A percentile compares a stretch with the other conserved stretches of the same genome.
Evolutionary conservation across 2,888 invertebrate species (phyloP).

Genomic region (Gnatocerus cornutus): DNA sequence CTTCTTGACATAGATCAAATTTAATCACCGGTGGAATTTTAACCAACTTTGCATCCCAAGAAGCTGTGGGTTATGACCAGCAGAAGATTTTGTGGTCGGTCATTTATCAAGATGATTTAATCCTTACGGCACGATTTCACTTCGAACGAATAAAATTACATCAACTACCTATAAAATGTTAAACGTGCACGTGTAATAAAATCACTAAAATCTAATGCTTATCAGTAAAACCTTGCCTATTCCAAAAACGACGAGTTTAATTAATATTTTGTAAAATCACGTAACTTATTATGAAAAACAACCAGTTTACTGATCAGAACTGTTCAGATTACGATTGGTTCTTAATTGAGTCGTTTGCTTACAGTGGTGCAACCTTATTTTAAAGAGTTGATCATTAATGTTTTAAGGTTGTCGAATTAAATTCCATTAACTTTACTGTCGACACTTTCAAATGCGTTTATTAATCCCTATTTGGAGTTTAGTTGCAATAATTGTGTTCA

Average conservation of each 20-base stretch:
- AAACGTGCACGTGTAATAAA: conserved; percentile 11
- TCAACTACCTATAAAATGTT: conserved; percentile 11
- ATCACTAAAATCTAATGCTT: conserved; percentile 4
- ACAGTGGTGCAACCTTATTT: conserved; percentile 35
- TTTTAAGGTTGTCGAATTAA: conserved; percentile 45
- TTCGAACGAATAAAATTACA: conserved; percentile 11
- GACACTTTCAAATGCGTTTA: conserved; percentile 42
- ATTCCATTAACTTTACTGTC: conserved; percentile 38
- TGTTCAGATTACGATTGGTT: conserved; percentile 27
- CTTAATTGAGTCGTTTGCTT: conserved; percentile 44
- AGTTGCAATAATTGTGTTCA: conserved; percentile 25
- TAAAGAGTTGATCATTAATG: conserved; percentile 38
- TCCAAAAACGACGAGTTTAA: conserved; percentile 36
- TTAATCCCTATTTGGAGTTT: conserved; percentile 34
- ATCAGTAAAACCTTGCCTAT: conserved; percentile 22
- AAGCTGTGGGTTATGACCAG: too few species aligned
- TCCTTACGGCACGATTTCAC: conserved; percentile 9
- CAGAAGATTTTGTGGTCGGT: neutral
- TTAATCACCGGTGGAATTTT: too few species aligned
- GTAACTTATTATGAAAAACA: conserved; percentile 31
- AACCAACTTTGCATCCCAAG: too few species aligned
- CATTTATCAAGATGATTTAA: conserved; percentile 1
- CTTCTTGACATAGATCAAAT: too few species aligned
- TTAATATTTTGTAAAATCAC: conserved; percentile 37
- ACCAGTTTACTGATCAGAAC: conserved; percentile 33